phyloP scores from a whole-genome alignment of 2,113 vertebrate genomes.

The Pleuronectes platessa region DNA sequence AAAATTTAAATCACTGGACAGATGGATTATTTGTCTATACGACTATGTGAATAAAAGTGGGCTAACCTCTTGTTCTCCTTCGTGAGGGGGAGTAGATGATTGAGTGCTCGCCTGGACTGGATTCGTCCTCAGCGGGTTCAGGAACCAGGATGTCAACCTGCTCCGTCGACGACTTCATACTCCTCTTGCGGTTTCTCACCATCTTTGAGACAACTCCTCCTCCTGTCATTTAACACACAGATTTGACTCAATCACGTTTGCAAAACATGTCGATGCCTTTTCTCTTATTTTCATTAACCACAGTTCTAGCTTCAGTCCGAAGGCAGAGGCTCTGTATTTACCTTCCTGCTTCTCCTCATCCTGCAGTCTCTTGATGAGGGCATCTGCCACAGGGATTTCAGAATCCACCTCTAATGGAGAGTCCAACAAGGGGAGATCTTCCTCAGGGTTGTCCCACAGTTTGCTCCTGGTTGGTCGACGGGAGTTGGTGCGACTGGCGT shows the following conservation, averaged over 20 bases:
- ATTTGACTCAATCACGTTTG: background rate
- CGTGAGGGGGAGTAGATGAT: conserved; percentile 86
- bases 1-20: background rate
- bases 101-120: conserved; percentile 65
- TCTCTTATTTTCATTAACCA: too few relatives aligned
- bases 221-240: background rate
- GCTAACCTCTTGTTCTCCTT: conserved; percentile 86
- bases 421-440: conserved; percentile 67
- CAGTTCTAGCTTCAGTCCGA: background rate
- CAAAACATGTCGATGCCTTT: background rate
- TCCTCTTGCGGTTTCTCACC: conserved; percentile 59
- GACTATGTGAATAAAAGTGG: background rate
- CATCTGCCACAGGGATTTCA: conserved; percentile 71
- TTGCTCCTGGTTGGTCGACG: conserved; percentile 60
- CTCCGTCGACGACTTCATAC: conserved; percentile 37
- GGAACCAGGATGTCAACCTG: conserved; percentile 30
- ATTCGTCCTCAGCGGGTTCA: conserved; percentile 48
- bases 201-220: conserved; percentile 41
- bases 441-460: conserved; percentile 75
- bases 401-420: conserved; percentile 72
- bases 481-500: conserved; percentile 23
- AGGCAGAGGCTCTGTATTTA: background rate
- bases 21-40: background rate
- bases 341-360: conserved; percentile 70
- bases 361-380: conserved; percentile 78